Conservation (phyloP, 2,888 invertebrate species). For the Coelinius sp. region DNA sequence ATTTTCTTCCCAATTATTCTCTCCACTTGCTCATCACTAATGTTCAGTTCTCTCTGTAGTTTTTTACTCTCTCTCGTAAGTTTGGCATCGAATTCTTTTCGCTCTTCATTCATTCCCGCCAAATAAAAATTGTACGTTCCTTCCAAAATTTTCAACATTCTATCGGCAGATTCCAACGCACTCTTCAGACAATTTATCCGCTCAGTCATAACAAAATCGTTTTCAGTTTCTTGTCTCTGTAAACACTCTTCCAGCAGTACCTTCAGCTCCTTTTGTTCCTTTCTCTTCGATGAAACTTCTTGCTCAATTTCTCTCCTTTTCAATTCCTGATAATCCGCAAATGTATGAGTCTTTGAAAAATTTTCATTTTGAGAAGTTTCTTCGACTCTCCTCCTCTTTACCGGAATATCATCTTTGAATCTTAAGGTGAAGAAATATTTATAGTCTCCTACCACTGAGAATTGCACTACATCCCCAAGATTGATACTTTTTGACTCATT, state of each 20-base stretch:
- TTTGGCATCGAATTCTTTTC: neutral
- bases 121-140: neutral
- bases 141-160: neutral
- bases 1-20: neutral
- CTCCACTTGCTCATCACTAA: neutral
- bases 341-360: neutral
- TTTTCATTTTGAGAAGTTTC: neutral
- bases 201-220: neutral
- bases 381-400: neutral
- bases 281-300: neutral
- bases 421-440: neutral
- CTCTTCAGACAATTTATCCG: neutral
- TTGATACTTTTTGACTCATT: neutral
- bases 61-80: neutral
- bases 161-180: neutral
- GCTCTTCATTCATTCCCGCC: neutral
- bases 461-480: neutral
- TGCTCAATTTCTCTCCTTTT: neutral
- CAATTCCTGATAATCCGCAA: neutral
- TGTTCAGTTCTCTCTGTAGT: neutral
- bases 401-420: neutral
- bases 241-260: neutral
- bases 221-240: neutral
- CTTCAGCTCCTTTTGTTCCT: neutral
- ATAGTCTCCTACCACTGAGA: neutral